Evolutionary conservation across 2,888 invertebrate genomes (phyloP).

Genomic region (Colostygia pectinataria): DNA sequence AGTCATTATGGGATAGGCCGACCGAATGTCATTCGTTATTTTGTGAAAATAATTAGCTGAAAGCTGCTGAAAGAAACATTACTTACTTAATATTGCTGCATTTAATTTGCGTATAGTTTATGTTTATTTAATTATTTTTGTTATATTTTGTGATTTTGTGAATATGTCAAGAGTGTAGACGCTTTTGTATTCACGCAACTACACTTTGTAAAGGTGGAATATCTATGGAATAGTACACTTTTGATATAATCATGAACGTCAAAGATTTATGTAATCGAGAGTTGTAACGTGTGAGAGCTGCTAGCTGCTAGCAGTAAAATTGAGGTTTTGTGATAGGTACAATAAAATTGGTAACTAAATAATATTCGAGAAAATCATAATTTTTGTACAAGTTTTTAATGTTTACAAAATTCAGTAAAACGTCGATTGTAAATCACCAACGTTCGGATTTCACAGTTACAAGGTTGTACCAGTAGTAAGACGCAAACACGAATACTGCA

Average conservation of each 20-base stretch:
- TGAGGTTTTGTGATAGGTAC: slow-evolving; percentile 79
- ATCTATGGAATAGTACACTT: slow-evolving; percentile 35
- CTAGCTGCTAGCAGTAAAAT: slow-evolving; percentile 80
- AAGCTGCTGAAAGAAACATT: slow-evolving; percentile 61
- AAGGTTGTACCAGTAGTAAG: slow-evolving; percentile 40
- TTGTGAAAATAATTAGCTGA: slow-evolving; percentile 56
- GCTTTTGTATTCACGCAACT: slow-evolving; percentile 34
- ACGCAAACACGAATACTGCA: slow-evolving; percentile 66
- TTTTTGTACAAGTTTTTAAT: slow-evolving; percentile 73
- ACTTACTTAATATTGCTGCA: slow-evolving; percentile 65
- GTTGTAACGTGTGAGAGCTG: slow-evolving; percentile 67
- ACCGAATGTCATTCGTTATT: slow-evolving; percentile 39
- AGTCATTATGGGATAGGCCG: slow-evolving; percentile 27
- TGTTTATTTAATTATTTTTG: slow-evolving; percentile 62
- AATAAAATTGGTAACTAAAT: slow-evolving; percentile 77
- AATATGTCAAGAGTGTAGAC: slow-evolving; percentile 50
- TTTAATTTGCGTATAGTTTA: slow-evolving; percentile 63
- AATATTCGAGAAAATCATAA: slow-evolving; percentile 63
- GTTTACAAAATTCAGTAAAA: slow-evolving; percentile 40
- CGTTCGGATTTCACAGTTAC: slow-evolving; percentile 46
- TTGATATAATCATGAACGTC: slow-evolving; percentile 58
- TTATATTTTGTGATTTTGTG: slow-evolving; percentile 55
- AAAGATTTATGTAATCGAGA: slow-evolving; percentile 58
- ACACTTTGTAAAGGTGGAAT: slow-evolving; percentile 55
- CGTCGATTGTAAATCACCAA: slow-evolving; percentile 46